Conservation (phyloP, 2,888 invertebrate species). For the Amblyjoppa proteus region DNA sequence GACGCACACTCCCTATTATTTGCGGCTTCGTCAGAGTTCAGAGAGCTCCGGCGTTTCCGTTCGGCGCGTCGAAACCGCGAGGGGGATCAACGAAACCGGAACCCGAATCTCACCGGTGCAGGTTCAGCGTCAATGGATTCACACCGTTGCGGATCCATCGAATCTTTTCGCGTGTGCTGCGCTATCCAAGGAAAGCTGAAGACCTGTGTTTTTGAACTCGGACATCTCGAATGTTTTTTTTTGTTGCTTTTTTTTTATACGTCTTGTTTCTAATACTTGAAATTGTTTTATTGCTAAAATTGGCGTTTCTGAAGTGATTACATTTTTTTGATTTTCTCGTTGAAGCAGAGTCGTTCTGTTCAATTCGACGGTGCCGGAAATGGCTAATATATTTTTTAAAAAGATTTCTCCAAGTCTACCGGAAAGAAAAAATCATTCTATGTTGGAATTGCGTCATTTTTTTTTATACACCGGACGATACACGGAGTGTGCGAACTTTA, state of each 20-base stretch:
- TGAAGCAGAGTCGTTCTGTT: neutral
- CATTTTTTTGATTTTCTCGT: neutral
- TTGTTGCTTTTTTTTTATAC: neutral
- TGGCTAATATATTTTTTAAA: neutral
- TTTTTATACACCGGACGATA: neutral
- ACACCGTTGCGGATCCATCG: conserved; percentile 20
- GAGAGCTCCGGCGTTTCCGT: conserved; percentile 17
- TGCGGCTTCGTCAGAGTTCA: conserved; percentile 12
- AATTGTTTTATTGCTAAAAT: neutral
- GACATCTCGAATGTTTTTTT: neutral
- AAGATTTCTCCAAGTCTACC: neutral
- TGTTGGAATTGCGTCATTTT: neutral
- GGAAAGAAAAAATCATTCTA: neutral
- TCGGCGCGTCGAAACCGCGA: neutral
- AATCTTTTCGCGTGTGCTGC: neutral
- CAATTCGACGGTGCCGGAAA: neutral
- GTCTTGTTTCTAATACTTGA: neutral
- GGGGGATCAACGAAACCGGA: conserved; percentile 30
- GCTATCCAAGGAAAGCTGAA: neutral
- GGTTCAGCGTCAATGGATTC: conserved; percentile 9
- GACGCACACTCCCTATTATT: conserved; percentile 17
- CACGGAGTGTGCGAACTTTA: conserved; percentile 25
- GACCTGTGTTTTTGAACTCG: neutral
- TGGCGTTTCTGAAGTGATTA: neutral
- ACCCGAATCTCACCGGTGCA: neutral